These are phyloP conservation scores for Lepidochrysops patricia DNA, from an alignment of 2,888 invertebrate genomes.

Conservation along the genomic window DNA sequence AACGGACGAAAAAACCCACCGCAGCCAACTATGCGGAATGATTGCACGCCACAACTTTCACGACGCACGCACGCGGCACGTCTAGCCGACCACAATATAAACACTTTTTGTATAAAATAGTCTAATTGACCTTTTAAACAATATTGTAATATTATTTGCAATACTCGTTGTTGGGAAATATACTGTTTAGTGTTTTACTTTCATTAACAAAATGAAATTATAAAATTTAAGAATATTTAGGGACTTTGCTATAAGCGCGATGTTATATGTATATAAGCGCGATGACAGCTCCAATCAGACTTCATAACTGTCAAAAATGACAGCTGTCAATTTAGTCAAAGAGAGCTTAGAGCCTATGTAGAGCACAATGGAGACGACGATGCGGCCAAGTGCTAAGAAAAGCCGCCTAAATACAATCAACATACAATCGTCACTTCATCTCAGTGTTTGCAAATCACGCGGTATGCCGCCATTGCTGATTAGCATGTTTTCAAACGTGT, in stretches of 20 bases:
- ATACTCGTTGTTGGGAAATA: no score
- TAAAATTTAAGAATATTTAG: no score
- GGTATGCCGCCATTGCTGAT: conserved; percentile 42
- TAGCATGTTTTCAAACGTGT: conserved; percentile 49
- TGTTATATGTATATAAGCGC: no score
- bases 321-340: neutral
- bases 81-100: conserved; percentile 7
- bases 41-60: conserved; percentile 37
- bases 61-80: conserved; percentile 13
- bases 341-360: neutral
- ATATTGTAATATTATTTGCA: neutral
- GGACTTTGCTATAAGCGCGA: no score
- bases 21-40: conserved; percentile 37
- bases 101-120: neutral
- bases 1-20: conserved; percentile 32
- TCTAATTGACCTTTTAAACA: neutral
- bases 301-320: neutral
- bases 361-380: neutral
- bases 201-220: no score
- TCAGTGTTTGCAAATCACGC: conserved; percentile 67
- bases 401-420: conserved; percentile 35
- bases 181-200: no score
- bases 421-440: conserved; percentile 62
- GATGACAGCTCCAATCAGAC: neutral
- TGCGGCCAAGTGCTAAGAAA: neutral